These are phyloP conservation scores for Entomobrya proxima DNA, from an alignment of 2,888 invertebrate species.

Conservation along the genomic window DNA sequence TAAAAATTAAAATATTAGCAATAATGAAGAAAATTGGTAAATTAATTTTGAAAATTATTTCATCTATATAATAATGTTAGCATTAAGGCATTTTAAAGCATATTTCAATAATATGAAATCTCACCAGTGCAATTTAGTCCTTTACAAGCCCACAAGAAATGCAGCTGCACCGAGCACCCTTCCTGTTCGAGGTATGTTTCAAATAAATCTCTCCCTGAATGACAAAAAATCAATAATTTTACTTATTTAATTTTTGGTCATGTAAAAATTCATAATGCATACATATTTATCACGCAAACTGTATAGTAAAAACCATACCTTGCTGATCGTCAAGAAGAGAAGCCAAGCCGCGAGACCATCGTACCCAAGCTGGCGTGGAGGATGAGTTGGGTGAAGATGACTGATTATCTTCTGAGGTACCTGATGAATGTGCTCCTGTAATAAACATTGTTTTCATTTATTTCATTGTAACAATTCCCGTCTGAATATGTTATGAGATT, in stretches of 20 bases:
- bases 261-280: too few species aligned
- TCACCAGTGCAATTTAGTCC: conserved; percentile 79
- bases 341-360: conserved; percentile 92
- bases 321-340: conserved; percentile 91
- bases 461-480: too few species aligned
- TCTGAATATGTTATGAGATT: too few species aligned
- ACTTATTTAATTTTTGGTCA: too few species aligned
- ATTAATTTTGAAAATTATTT: too few species aligned
- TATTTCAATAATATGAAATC: background rate
- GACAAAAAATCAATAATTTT: too few species aligned
- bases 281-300: too few species aligned
- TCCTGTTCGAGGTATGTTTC: conserved; percentile 73
- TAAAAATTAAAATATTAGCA: background rate
- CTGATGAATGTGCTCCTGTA: conserved; percentile 56
- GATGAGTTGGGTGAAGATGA: conserved; percentile 67
- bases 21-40: too few species aligned
- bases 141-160: conserved; percentile 96
- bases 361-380: conserved; percentile 84
- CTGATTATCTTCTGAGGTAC: conserved; percentile 54
- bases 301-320: too few species aligned
- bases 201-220: conserved; percentile 87
- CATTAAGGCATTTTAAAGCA: background rate
- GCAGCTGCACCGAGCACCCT: conserved; percentile 84
- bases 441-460: background rate
- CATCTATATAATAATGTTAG: background rate